Evolutionary conservation across 2,113 vertebrate genomes (phyloP).

Genomic region (Riparia riparia): DNA sequence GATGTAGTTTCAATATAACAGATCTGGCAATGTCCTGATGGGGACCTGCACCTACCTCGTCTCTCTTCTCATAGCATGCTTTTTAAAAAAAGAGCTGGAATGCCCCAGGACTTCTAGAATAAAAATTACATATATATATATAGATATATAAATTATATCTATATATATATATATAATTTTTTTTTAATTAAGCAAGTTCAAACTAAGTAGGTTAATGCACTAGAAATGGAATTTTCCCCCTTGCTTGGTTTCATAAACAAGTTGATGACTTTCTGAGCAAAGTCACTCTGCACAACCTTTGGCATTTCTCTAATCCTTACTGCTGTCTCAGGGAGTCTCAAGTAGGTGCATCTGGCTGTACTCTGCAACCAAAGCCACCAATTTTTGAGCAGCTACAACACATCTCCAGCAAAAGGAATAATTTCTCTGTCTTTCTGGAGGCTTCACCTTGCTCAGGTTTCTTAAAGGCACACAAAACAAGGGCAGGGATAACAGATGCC

Average conservation of each 20-base stretch:
- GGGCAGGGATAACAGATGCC: slow-evolving; percentile 7
- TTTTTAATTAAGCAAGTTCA: neutral
- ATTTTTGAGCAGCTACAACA: neutral
- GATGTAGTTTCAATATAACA: neutral
- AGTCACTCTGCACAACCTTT: neutral
- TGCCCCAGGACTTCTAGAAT: neutral
- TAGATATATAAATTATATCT: too few relatives aligned
- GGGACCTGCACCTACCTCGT: fast-evolving
- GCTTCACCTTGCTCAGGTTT: neutral
- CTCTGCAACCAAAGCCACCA: neutral
- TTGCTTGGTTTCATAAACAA: neutral
- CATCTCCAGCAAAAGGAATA: neutral
- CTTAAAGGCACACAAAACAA: neutral
- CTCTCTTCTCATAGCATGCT: neutral
- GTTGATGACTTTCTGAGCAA: neutral
- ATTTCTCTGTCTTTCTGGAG: neutral
- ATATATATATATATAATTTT: neutral
- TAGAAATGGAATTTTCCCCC: neutral
- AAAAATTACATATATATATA: neutral
- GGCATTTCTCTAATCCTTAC: neutral
- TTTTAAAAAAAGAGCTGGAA: neutral
- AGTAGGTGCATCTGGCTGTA: neutral
- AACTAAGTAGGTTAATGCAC: neutral
- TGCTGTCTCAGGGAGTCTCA: neutral
- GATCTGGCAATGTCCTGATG: neutral